These are phyloP conservation scores for Steinernema khuongi DNA, from an alignment of 1,140 invertebrate genomes.

Conservation along the genomic window DNA sequence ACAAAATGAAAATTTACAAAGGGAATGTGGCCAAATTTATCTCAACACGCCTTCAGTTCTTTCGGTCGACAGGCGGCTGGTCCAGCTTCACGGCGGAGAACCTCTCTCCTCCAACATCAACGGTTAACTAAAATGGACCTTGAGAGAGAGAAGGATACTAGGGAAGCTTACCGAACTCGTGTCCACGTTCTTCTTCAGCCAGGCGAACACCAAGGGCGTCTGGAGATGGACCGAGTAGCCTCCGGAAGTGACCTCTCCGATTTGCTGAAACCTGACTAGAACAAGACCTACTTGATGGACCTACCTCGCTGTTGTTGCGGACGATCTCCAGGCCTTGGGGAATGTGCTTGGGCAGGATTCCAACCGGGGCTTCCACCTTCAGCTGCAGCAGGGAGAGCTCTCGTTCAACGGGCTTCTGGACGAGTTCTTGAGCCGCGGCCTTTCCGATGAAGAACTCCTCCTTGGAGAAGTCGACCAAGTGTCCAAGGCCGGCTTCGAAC, in stretches of 20 bases:
- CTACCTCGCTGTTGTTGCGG: neutral
- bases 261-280: constrained; percentile 23
- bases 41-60: neutral
- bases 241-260: constrained; percentile 39
- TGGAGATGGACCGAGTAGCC: constrained; percentile 33
- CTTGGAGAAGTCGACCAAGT: constrained; percentile 35
- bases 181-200: constrained; percentile 28
- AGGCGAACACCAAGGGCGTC: constrained; percentile 36
- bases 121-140: neutral
- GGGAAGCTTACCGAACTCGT: neutral
- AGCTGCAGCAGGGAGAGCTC: neutral
- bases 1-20: constrained; percentile 3
- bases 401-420: constrained; percentile 26
- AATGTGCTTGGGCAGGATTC: constrained; percentile 1
- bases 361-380: neutral
- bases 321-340: constrained; percentile 5
- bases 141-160: neutral
- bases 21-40: neutral
- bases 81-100: constrained; percentile 1
- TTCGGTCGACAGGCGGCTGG: constrained; percentile 3
- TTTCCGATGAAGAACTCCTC: constrained; percentile 33
- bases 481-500: constrained; percentile 38
- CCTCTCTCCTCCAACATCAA: constrained; percentile 8
- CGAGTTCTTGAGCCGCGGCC: constrained; percentile 25
- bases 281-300: neutral